These are phyloP conservation scores for Drosophila longiperda DNA, from an alignment of 2,888 invertebrate genomes.

Conservation along the genomic window DNA sequence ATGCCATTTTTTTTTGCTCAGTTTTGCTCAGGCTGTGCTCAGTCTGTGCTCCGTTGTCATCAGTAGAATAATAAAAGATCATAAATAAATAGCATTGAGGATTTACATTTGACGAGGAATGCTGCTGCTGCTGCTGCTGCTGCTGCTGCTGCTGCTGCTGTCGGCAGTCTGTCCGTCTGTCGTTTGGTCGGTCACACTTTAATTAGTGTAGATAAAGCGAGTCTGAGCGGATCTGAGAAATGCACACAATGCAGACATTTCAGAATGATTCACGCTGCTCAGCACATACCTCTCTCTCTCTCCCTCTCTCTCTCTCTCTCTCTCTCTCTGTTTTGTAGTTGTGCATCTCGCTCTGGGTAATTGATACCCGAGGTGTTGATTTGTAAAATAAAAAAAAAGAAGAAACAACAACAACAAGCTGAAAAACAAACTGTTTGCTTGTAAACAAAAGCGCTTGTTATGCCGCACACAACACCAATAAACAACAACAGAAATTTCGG, in stretches of 20 bases:
- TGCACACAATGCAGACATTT: conserved; percentile 46
- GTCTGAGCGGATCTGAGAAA: conserved; percentile 70
- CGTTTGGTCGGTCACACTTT: conserved; percentile 70
- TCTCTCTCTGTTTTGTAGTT: neutral
- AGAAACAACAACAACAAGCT: conserved; percentile 20
- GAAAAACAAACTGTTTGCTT: conserved; percentile 64
- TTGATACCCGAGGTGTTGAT: conserved; percentile 79
- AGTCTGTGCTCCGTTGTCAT: conserved; percentile 45
- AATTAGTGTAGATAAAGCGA: conserved; percentile 76
- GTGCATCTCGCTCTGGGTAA: conserved; percentile 53
- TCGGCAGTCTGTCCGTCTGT: conserved; percentile 8
- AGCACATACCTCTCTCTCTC: neutral
- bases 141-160: too few species aligned
- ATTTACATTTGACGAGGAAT: conserved; percentile 55
- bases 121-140: conserved; percentile 17
- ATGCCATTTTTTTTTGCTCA: conserved; percentile 24
- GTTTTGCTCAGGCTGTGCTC: conserved; percentile 1
- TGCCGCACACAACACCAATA: conserved; percentile 51
- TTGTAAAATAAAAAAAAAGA: conserved; percentile 68
- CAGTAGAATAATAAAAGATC: conserved; percentile 74
- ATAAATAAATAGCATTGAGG: conserved; percentile 69
- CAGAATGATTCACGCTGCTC: conserved; percentile 52
- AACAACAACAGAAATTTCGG: conserved; percentile 69
- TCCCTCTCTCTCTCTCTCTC: neutral
- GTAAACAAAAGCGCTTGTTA: conserved; percentile 69